Percentiles rank a stretch among this genome's conserved stretches.
phyloP scores from a whole-genome alignment of 2,888 invertebrate species.

The Crocallis elinguaria region DNA sequence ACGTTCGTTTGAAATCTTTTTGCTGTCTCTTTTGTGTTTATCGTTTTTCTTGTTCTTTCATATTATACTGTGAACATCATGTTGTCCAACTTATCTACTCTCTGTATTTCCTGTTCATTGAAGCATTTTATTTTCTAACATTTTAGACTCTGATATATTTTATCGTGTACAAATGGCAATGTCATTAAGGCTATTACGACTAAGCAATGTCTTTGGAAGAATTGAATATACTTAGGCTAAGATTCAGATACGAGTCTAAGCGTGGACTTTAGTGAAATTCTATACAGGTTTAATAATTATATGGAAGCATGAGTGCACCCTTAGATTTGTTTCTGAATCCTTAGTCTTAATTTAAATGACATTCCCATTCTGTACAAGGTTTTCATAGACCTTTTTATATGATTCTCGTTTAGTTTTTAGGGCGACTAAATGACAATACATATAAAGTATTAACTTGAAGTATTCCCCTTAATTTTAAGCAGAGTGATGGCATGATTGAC shows the following conservation, averaged over 20 bases:
- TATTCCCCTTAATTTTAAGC: conserved; percentile 75
- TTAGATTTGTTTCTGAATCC: too few species aligned
- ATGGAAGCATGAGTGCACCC: too few species aligned
- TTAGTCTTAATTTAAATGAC: conserved; percentile 25
- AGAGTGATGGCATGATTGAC: conserved; percentile 51
- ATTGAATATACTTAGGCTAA: too few species aligned
- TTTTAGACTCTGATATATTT: conserved; percentile 7
- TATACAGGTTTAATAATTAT: too few species aligned
- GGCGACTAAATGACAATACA: conserved; percentile 84
- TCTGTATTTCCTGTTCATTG: conserved; percentile 23
- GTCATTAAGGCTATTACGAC: conserved; percentile 22
- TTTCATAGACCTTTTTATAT: conserved; percentile 64
- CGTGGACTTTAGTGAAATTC: too few species aligned
- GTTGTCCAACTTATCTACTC: conserved; percentile 27
- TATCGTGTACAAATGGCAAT: conserved; percentile 24
- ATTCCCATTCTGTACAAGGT: conserved; percentile 35
- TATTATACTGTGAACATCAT: conserved; percentile 25
- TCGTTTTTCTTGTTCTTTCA: conserved; percentile 54
- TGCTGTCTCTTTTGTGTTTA: conserved; percentile 51
- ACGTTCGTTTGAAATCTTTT: conserved; percentile 57
- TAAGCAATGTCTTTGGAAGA: conserved; percentile 13
- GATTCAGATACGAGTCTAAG: too few species aligned
- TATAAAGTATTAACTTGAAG: conserved; percentile 75
- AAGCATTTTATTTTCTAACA: conserved; percentile 35
- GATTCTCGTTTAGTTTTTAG: conserved; percentile 82